These are phyloP conservation scores for Tachypleus tridentatus DNA, from an alignment of 1,140 invertebrate genomes.

Conservation along the genomic window DNA sequence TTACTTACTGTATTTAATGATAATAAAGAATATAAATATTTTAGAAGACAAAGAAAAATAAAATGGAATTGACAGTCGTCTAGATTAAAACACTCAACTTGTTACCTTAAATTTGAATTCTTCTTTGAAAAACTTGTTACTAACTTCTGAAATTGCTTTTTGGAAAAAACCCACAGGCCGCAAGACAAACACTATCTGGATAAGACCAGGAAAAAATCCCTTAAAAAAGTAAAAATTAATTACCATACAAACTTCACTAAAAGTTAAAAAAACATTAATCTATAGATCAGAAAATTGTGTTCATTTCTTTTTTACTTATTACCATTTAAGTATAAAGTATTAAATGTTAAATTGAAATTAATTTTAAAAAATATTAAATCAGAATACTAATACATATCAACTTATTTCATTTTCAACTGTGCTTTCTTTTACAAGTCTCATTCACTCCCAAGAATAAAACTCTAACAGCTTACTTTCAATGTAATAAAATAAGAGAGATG, in stretches of 20 bases:
- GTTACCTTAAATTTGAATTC: constrained; percentile 86
- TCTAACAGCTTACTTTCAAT: too few relatives aligned
- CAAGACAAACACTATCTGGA: constrained; percentile 83
- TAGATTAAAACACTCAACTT: background rate
- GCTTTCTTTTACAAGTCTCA: too few relatives aligned
- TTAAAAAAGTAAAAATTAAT: constrained; percentile 38
- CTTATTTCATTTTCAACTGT: too few relatives aligned
- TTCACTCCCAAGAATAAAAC: too few relatives aligned
- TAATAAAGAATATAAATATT: background rate
- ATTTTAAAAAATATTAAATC: too few relatives aligned
- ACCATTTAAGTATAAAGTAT: too few relatives aligned
- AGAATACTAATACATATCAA: too few relatives aligned
- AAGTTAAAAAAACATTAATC: background rate
- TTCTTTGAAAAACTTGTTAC: constrained; percentile 84
- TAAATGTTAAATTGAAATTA: too few relatives aligned
- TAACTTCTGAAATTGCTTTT: constrained; percentile 89
- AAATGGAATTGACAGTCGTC: constrained; percentile 5
- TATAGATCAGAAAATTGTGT: background rate
- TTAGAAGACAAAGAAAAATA: constrained; percentile 9
- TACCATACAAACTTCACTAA: constrained; percentile 10
- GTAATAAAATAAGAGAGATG: too few relatives aligned
- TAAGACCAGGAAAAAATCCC: constrained; percentile 86
- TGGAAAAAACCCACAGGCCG: constrained; percentile 85
- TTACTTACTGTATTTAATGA: too few relatives aligned
- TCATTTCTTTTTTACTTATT: too few relatives aligned